Base-by-base conservation (phyloP, 2,797 vertebrate genomes). In the Sphenopsis melanotis region DNA sequence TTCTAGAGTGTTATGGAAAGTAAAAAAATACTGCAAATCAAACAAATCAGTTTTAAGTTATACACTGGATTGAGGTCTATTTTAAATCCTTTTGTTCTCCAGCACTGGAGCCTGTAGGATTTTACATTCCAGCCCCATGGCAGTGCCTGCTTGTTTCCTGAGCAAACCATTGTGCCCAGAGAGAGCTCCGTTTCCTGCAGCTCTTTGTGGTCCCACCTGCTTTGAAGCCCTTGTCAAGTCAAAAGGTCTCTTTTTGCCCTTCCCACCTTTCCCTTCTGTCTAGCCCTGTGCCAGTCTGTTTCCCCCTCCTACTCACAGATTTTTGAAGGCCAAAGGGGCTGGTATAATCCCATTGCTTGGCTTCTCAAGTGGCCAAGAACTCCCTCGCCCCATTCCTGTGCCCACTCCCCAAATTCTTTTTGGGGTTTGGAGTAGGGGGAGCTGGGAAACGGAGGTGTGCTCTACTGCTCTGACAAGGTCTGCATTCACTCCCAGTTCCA, bases 331-430 rank as follows among this genome's bases (percentile, higher is more conserved):
- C n/a, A 10, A 30, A 76, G 64, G n/a, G 61, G 56, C 8, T 20
- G 41, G 19, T 32, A 34, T 18, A 53, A 60, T 37, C 82, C 29
- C 2, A 1, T 12, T 0, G 0, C 36, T 69, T 27, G 71, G 42
- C 52, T 82, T 64, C 79, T 81, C 16, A 3, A 41, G 16, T 27
- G 50, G 49, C 37, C n/a, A 26, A 42, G 41, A 90, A 26, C 46
- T 22, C 36, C 42, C 76, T 83, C 21, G 1, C 5, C 29, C 55
- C 2, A 0, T 34, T 83, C 37, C 42, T 22, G 29, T 11, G 20
- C 22, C 22, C 1, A 1, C 24, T 76, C 47, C 60, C 60, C 26
- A 59, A 0, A 29, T n/a, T 34, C 34, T 42, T 44, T 27, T 12
- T 8, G 49, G 13, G 37, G 26, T 46, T 80, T 52, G 83, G 60